Evolutionary conservation across 2,888 invertebrate species (phyloP), one percentile per base, ranked within the genome.

Genomic region (Drosophila conformis): DNA sequence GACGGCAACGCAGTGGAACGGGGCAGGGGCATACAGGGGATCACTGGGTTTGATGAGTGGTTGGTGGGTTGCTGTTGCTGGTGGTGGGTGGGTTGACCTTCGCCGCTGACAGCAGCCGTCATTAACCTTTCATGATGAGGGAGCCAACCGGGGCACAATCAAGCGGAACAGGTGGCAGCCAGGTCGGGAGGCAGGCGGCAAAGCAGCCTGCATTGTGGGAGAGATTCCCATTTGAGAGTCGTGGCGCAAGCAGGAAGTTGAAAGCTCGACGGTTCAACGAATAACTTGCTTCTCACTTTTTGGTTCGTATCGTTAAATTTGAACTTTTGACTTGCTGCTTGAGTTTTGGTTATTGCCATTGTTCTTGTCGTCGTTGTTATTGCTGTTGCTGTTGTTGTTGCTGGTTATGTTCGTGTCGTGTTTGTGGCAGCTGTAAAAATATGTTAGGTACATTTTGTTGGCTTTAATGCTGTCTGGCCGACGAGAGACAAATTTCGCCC

Each of bases 31-130:
- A 36, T 60, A 59, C 54, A 48, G 13, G 58, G 61, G 58, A 59
- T 51, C n/a, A 4, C 49, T 57, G 48, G 27, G 60, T 40, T 49
- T 70, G 72, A 59, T 35, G 33, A 33, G 58, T 33, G 54, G 18
- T 25, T 36, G 36, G 49, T n/a, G 4, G 27, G 51, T 5, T 46
- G 33, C 49, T 27, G n/a, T 8, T 66, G 42, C 64, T 48, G 53
- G 46, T 15, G 7, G 13, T 7, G 8, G 46, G 63, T 53, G 61
- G 76, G 74, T 70, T 84, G 89, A 87, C 86, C 86, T 87, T 87
- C 86, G 86, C 74, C 69, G 90, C 88, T 90, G 87, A 90, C 90
- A 87, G 87, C 86, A 88, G 90, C 83, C 87, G 88, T 87, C 87
- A 87, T 87, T 87, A 87, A 87, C 88, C 87, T 87, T 87, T 87